Base-by-base conservation (phyloP, 1,140 invertebrate species). In the Drosophila jambulina region DNA sequence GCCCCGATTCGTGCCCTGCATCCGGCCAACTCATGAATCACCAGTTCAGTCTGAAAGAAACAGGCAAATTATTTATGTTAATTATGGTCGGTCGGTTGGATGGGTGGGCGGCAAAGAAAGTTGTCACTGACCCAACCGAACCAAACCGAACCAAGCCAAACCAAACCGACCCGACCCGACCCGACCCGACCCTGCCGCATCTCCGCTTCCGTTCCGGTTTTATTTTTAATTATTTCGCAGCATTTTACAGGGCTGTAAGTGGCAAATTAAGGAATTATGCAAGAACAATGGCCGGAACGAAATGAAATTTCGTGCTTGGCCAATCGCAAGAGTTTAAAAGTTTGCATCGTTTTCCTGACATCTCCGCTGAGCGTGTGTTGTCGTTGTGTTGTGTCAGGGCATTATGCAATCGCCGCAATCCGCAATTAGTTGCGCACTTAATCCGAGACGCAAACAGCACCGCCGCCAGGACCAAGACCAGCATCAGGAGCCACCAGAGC, bases 401-500 rank as follows among this genome's bases (percentile, higher is more conserved):
- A 65, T 78, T 78, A 78, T 38, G 69, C 69, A 69, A 62, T 46
- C 43, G 58, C 43, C 64, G 36, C 60, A 64, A 61, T 53, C 58
- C 79, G 80, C 79, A 77, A 81, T 81, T 77, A 81, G 79, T 74
- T 78, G 74, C 38, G 54, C 62, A 59, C 46, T 63, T 82, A 82
- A 82, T 82, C 80, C 75, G 48, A 45, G 67, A 63, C 32, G 61
- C 51, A 62, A 70, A 59, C 58, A 27, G 46, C 23, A 59, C 29
- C 59, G 25, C 40, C 49, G 25, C 23, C 53, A 53, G 27, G 17
- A 38, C 29, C 45, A 49, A 32, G 42, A 27, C 15, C 32, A 23
- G 51, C 32, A 56, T 62, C 43, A 45, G 25, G 19, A 19, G 45
- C 36, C n/a, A 46, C 54, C 27, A 71, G 38, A 76, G 51, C 42